phyloP scores from a whole-genome alignment of 1,140 invertebrate species.

The Megalonaias nervosa region DNA sequence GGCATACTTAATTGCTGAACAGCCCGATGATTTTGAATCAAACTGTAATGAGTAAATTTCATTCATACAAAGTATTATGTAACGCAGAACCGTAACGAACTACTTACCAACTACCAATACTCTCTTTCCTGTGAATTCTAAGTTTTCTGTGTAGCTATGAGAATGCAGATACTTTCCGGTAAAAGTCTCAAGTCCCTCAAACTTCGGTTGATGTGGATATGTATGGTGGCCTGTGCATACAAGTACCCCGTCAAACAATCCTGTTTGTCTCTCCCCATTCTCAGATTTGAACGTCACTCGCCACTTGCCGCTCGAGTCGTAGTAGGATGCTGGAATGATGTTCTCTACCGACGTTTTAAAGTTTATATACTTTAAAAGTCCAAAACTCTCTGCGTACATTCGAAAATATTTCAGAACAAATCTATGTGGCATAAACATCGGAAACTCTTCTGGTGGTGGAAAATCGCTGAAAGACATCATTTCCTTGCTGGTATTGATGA shows the following conservation, averaged over 20 bases:
- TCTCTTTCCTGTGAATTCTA: not conserved
- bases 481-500: slow-evolving; percentile 75
- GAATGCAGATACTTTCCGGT: not conserved
- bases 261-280: slow-evolving; percentile 3
- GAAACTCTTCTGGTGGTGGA: slow-evolving; percentile 71
- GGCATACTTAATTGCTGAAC: too few relatives aligned
- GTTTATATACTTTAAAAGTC: slow-evolving; percentile 14
- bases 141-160: not conserved
- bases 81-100: too few relatives aligned
- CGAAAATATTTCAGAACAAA: slow-evolving; percentile 69
- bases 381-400: slow-evolving; percentile 62
- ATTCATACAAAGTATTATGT: too few relatives aligned
- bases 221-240: slow-evolving; percentile 30
- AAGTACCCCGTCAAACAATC: slow-evolving; percentile 26
- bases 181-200: slow-evolving; percentile 13
- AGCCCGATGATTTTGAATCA: too few relatives aligned
- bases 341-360: slow-evolving; percentile 14
- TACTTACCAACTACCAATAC: not conserved
- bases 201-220: slow-evolving; percentile 14
- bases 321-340: not conserved
- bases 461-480: slow-evolving; percentile 74
- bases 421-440: slow-evolving; percentile 72
- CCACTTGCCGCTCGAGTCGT: not conserved
- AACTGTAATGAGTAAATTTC: too few relatives aligned
- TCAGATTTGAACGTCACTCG: not conserved